Evolutionary conservation across 2,797 vertebrate species (phyloP).

Genomic region (Acrossocheilus fasciatus): DNA sequence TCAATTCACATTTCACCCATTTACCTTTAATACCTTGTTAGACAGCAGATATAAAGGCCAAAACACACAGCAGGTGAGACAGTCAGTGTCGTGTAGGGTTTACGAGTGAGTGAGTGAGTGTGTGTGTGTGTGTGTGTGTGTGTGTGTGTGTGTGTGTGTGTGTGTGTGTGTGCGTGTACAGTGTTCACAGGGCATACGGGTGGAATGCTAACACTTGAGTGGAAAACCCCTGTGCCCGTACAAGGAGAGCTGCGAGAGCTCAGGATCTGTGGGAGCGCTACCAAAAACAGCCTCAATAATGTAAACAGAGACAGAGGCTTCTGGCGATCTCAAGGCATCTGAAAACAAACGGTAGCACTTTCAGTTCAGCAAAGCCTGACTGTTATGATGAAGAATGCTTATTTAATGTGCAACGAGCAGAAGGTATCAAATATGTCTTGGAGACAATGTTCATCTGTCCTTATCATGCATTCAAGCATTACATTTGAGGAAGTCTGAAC

Average conservation of each 20-base stretch:
- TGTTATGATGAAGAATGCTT: constrained; percentile 27
- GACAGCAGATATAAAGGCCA: not conserved
- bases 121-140: constrained; percentile 10
- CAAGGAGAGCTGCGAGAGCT: constrained; percentile 37
- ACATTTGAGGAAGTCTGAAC: not conserved
- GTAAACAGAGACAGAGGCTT: constrained; percentile 47
- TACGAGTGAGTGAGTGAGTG: not conserved
- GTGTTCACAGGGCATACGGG: not conserved
- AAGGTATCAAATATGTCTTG: not conserved
- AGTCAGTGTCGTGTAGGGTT: not conserved
- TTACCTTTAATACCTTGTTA: not conserved
- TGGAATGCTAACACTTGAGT: constrained; percentile 10
- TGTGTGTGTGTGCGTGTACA: not conserved
- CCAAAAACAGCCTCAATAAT: constrained; percentile 39
- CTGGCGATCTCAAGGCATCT: constrained; percentile 31
- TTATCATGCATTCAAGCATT: not conserved
- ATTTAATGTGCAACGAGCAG: not conserved
- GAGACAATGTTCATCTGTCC: not conserved
- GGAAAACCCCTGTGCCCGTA: constrained; percentile 52
- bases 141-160: constrained; percentile 14
- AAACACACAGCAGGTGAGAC: not conserved
- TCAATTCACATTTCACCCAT: not conserved
- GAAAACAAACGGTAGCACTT: constrained; percentile 22
- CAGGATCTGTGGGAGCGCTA: constrained; percentile 32
- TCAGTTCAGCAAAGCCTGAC: constrained; percentile 9